Evolutionary conservation across 2,888 invertebrate genomes (phyloP).

Genomic region (Argynnis bischoffii): DNA sequence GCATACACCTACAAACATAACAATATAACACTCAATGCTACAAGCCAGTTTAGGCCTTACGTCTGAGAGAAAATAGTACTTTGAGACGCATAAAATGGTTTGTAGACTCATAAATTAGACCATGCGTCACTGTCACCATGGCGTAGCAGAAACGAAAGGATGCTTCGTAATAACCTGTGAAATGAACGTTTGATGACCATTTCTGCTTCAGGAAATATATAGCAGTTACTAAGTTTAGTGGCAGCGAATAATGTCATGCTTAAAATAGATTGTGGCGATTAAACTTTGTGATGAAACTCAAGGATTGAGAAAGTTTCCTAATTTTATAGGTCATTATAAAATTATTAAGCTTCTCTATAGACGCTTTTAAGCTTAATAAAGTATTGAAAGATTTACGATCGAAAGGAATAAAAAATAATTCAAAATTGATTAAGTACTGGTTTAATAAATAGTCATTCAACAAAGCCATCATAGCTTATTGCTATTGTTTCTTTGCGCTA

Average conservation of each 20-base stretch:
- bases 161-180: constrained; percentile 71
- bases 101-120: constrained; percentile 68
- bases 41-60: constrained; percentile 52
- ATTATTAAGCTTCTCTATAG: constrained; percentile 1
- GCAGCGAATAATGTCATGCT: constrained; percentile 50
- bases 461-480: too few species aligned
- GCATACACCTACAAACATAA: constrained; percentile 50
- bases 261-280: constrained; percentile 47
- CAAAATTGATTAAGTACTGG: not conserved
- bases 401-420: constrained; percentile 2
- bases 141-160: constrained; percentile 57
- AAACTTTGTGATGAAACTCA: constrained; percentile 41
- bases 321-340: constrained; percentile 21
- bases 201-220: constrained; percentile 50
- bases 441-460: not conserved
- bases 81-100: constrained; percentile 45
- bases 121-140: constrained; percentile 71
- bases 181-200: constrained; percentile 71
- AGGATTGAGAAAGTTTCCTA: constrained; percentile 26
- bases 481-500: too few species aligned
- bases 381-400: not conserved
- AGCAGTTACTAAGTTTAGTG: constrained; percentile 41
- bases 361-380: constrained; percentile 8
- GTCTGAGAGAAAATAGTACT: constrained; percentile 22
- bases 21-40: constrained; percentile 39